phyloP scores from a whole-genome alignment of 1,140 invertebrate species.

The Cotesia typhae region DNA sequence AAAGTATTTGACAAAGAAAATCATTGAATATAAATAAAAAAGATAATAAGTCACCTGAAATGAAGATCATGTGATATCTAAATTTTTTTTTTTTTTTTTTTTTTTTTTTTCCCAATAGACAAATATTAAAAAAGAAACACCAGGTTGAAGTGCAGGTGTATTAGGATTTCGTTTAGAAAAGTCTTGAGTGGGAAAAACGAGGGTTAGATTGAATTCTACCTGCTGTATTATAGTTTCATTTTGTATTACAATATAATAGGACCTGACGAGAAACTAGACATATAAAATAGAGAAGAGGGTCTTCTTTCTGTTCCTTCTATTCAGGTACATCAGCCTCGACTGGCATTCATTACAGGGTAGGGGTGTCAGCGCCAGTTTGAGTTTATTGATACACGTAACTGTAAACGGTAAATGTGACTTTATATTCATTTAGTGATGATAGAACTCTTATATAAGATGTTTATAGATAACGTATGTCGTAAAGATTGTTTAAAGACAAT shows the following conservation, averaged over 20 bases:
- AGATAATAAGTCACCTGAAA: constrained; percentile 10
- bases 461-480: background rate
- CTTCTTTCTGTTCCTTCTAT: background rate
- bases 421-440: background rate
- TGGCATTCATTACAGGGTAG: background rate
- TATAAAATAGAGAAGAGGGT: constrained; percentile 7
- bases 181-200: background rate
- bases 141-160: constrained; percentile 3
- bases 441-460: background rate
- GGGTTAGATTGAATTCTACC: background rate
- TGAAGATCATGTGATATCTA: constrained; percentile 30
- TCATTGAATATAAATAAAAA: background rate
- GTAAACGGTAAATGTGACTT: background rate
- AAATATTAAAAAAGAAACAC: constrained; percentile 20
- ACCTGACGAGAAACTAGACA: background rate
- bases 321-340: constrained; percentile 3
- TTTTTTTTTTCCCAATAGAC: background rate
- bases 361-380: constrained; percentile 5
- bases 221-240: background rate
- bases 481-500: background rate
- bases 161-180: background rate
- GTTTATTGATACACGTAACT: background rate
- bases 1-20: background rate
- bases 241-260: background rate
- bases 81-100: too few relatives aligned